Evolutionary conservation across 92 coral and sea anemone genomes (phyloP).

Genomic region (Phenganax subtilis): DNA sequence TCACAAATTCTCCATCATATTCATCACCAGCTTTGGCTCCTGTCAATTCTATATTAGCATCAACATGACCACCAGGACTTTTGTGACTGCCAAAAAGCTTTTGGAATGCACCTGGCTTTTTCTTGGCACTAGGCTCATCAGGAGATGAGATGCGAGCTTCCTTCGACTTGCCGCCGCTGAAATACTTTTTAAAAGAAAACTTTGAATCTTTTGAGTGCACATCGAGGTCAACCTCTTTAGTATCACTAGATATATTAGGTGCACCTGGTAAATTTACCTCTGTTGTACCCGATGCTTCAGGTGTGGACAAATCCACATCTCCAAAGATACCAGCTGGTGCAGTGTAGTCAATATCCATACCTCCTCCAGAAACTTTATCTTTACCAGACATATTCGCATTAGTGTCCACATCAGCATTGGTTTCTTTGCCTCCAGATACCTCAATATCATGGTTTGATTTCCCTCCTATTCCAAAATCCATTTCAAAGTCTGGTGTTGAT

Average conservation of each 20-base stretch:
- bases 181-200: conserved; percentile 36
- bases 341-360: background rate
- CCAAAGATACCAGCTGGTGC: conserved; percentile 26
- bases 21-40: background rate
- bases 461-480: conserved; percentile 15
- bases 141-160: background rate
- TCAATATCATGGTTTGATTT: background rate
- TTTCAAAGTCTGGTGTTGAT: conserved; percentile 22
- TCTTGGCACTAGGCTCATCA: conserved; percentile 11
- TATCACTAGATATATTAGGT: conserved; percentile 30
- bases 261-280: conserved; percentile 39
- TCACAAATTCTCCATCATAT: conserved; percentile 13
- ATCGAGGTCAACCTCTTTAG: conserved; percentile 25
- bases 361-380: background rate
- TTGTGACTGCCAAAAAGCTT: conserved; percentile 17
- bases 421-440: background rate
- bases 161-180: conserved; percentile 39
- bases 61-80: conserved; percentile 5
- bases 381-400: conserved; percentile 28
- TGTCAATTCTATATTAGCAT: conserved; percentile 6
- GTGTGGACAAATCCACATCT: conserved; percentile 12
- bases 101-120: conserved; percentile 13
- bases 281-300: conserved; percentile 25
- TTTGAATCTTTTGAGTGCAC: conserved; percentile 37
- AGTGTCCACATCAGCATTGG: background rate